These are phyloP conservation scores for Folsomia candida DNA, from an alignment of 2,888 invertebrate genomes.

Conservation along the genomic window DNA sequence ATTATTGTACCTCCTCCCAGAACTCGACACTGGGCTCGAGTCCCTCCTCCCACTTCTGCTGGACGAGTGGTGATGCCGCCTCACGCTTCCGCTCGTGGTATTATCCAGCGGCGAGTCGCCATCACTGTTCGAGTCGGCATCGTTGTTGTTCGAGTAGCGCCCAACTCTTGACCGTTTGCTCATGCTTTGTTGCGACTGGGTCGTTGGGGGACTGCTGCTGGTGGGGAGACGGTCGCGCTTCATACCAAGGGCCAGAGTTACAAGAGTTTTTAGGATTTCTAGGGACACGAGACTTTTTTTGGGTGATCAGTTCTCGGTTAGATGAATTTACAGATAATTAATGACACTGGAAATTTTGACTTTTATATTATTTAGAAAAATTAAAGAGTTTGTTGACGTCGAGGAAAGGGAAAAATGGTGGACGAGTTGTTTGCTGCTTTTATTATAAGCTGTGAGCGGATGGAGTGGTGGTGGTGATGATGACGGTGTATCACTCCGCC, in stretches of 20 bases:
- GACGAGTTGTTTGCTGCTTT: too few species aligned
- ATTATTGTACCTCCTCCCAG: not conserved
- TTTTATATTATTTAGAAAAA: too few species aligned
- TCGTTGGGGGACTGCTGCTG: not conserved
- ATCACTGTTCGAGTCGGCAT: not conserved
- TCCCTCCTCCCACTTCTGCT: slow-evolving; percentile 1
- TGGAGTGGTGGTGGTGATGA: not conserved
- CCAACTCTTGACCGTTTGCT: not conserved
- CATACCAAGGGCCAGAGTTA: not conserved
- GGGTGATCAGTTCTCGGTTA: not conserved
- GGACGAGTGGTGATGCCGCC: too few species aligned
- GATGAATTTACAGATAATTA: too few species aligned
- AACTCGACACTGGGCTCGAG: not conserved
- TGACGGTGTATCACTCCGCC: not conserved
- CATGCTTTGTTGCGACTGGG: not conserved
- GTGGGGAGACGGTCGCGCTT: not conserved
- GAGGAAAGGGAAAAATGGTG: not conserved
- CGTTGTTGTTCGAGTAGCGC: not conserved
- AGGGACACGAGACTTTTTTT: not conserved
- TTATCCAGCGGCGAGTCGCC: not conserved
- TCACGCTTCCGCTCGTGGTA: not conserved
- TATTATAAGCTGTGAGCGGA: not conserved
- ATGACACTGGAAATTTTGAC: too few species aligned
- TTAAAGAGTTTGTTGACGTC: too few species aligned
- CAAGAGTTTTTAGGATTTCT: not conserved